Evolutionary conservation across 2,888 invertebrate genomes (phyloP), one percentile per base, ranked within the genome.

Genomic region (Standfussiana lucernea): DNA sequence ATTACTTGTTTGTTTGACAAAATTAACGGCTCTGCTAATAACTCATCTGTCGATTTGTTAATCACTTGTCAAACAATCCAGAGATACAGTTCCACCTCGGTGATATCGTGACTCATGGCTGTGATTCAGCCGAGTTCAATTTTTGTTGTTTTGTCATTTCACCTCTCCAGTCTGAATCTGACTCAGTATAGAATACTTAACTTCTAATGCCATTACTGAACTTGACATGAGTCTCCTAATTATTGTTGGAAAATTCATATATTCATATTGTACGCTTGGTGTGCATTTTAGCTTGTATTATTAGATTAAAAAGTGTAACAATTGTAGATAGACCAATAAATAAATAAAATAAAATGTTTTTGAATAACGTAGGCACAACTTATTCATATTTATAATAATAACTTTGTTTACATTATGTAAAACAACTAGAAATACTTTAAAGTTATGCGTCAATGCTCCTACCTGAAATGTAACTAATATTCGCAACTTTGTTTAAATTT

Each of bases 1-100:
- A 95, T 94, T 89, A 93, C 89, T 93, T 95, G 93, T 95, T 95
- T 95, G 89, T 85, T 77, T 80, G 86, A 90, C 89, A 87, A 91
- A 91, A 91, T 92, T 89, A 91, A 91, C 89, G 83, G 87, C 81
- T 87, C 84, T 86, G 86, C 88, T 89, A 92, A 79, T 78, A 75
- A 77, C 66, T 85, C 85, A 80, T 79, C 80, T 84, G 79, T 83
- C 89, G 78, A 89, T 90, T 90, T 83, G 82, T 90, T 91, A 91
- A 94, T 93, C 89, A 88, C 88, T 91, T 87, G 89, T 89, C 91
- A 92, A 92, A 92, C 88, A 91, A 80, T 80, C 62, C 77, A 75
- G 66, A 87, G 84, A 88, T 82, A 89, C 79, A 79, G 85, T 81
- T 89, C 77, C 80, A 81, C 75, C 74, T 81, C 72, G 32, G 75